phyloP scores from a whole-genome alignment of 1,140 invertebrate species.

The Caenorhabditis inopinata region DNA sequence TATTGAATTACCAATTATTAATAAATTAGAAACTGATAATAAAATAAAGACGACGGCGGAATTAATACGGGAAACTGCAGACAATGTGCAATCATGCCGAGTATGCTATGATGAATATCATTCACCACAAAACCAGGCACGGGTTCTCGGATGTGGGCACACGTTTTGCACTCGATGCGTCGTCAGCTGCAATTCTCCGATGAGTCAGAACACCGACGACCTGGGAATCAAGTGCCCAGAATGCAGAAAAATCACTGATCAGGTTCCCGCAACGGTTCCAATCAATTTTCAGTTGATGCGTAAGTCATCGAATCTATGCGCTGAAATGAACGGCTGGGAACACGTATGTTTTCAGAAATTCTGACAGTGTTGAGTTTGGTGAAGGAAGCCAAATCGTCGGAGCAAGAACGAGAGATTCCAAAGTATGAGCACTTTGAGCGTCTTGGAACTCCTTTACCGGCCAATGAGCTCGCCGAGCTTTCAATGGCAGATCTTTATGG shows the following conservation, averaged over 20 bases:
- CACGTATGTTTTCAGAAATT: not conserved
- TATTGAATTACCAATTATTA: not conserved
- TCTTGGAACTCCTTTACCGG: not conserved
- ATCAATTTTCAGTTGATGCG: conserved; percentile 4
- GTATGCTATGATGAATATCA: conserved; percentile 11
- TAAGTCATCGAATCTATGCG: too few species aligned
- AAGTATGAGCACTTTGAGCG: not conserved
- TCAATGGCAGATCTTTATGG: not conserved
- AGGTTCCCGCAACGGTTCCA: not conserved
- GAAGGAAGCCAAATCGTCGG: not conserved
- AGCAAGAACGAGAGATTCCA: not conserved
- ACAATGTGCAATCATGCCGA: not conserved
- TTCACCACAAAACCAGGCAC: not conserved
- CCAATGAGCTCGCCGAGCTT: not conserved
- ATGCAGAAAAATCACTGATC: conserved; percentile 12
- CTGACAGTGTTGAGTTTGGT: not conserved
- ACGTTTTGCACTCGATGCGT: conserved; percentile 2
- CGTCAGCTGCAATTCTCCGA: not conserved
- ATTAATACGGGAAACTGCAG: not conserved
- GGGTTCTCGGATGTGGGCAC: not conserved
- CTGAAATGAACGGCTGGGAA: too few species aligned
- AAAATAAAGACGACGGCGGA: not conserved
- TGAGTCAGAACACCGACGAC: not conserved
- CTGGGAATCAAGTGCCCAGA: not conserved
- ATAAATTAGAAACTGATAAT: too few species aligned